Percentiles rank a stretch among this genome's conserved stretches.
These are phyloP conservation scores for Tyrophagus putrescentiae DNA, from an alignment of 1,140 invertebrate genomes.

Conservation along the genomic window DNA sequence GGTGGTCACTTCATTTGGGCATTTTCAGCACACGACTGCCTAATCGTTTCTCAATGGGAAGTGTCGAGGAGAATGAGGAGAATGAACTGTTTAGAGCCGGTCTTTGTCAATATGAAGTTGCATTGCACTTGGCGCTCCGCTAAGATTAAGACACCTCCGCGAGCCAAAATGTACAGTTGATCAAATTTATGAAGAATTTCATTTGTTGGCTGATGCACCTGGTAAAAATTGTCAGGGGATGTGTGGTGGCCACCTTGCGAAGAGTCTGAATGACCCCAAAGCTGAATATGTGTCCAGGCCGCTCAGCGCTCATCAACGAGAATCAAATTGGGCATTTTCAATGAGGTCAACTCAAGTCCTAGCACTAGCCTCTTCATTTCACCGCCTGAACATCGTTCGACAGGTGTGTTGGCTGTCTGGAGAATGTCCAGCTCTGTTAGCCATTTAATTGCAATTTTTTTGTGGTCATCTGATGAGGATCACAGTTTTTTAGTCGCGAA, in stretches of 20 bases:
- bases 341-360: conserved; percentile 65
- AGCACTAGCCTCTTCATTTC: conserved; percentile 83
- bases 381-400: conserved; percentile 43
- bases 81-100: not conserved
- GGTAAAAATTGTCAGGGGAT: not conserved
- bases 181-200: conserved; percentile 11
- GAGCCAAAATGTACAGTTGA: conserved; percentile 12
- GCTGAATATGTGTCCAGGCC: conserved; percentile 39
- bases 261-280: not conserved
- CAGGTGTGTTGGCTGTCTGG: not conserved
- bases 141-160: conserved; percentile 5
- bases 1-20: not conserved
- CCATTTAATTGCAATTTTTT: not conserved
- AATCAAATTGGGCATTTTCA: conserved; percentile 2
- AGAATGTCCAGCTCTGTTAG: not conserved
- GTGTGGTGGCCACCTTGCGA: not conserved
- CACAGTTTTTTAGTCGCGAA: conserved; percentile 21
- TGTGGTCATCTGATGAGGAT: conserved; percentile 7
- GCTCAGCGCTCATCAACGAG: conserved; percentile 32
- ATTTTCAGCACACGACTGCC: not conserved
- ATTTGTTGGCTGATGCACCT: conserved; percentile 14
- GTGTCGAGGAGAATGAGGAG: no score
- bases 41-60: not conserved
- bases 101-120: not conserved
- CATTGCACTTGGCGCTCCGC: not conserved